phyloP scores from a whole-genome alignment of 2,797 vertebrate species.

The Adelosebastes latens region DNA sequence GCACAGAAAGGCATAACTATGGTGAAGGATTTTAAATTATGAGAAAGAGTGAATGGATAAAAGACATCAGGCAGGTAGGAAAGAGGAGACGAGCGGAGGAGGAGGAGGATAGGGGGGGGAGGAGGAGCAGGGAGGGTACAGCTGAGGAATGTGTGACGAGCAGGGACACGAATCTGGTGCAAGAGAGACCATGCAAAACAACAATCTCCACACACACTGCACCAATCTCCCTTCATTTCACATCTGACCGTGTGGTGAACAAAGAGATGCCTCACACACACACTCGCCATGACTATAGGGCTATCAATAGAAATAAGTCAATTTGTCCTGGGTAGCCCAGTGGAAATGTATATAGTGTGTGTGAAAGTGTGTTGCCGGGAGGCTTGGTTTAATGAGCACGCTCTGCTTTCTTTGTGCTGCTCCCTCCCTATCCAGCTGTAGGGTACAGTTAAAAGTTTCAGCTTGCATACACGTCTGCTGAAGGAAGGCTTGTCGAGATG shows the following conservation, averaged over 20 bases:
- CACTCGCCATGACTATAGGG: neutral
- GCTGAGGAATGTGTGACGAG: constrained; percentile 82
- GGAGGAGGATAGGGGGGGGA: neutral
- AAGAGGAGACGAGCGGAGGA: constrained; percentile 28
- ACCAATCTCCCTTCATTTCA: constrained; percentile 18
- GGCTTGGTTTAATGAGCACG: constrained; percentile 48
- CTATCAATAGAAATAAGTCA: constrained; percentile 4
- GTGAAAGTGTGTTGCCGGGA: constrained; percentile 28
- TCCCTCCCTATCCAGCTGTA: constrained; percentile 43
- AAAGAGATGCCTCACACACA: neutral
- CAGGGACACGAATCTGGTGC: constrained; percentile 76
- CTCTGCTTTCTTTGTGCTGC: constrained; percentile 41
- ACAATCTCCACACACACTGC: constrained; percentile 36
- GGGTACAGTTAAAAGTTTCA: constrained; percentile 46
- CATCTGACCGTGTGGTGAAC: neutral
- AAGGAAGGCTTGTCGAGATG: constrained; percentile 36
- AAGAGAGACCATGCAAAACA: constrained; percentile 54
- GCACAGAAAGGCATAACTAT: neutral
- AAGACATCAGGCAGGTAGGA: constrained; percentile 35
- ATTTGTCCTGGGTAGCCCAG: constrained; percentile 4
- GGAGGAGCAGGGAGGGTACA: constrained; percentile 54
- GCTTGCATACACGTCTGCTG: constrained; percentile 15
- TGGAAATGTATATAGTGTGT: neutral
- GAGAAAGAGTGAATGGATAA: constrained; percentile 20
- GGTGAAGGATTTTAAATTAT: constrained; percentile 10